A percentile compares a stretch with the other conserved stretches of the same genome.
Conservation (phyloP, 2,797 vertebrate genomes). For the Pangasius mekongensis region DNA sequence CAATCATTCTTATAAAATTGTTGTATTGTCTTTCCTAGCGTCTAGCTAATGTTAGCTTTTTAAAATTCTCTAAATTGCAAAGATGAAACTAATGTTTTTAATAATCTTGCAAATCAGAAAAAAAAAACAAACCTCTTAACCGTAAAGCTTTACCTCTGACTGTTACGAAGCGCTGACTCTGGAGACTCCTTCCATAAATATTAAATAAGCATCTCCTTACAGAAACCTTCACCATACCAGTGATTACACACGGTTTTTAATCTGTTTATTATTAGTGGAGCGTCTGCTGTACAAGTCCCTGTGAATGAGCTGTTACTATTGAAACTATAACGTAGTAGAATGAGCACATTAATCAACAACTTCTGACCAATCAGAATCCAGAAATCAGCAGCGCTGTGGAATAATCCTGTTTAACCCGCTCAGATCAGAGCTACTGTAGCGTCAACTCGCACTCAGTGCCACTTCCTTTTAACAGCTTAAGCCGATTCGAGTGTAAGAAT, state of each 20-base stretch:
- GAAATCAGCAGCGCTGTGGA: not conserved
- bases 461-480: not conserved
- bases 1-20: not conserved
- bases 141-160: not conserved
- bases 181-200: not conserved
- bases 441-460: not conserved
- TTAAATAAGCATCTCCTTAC: not conserved
- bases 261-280: not conserved
- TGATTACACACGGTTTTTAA: not conserved
- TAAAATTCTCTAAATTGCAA: not conserved
- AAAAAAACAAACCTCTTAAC: not conserved
- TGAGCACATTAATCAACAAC: not conserved
- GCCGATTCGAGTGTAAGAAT: too few relatives aligned
- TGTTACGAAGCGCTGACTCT: not conserved
- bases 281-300: not conserved
- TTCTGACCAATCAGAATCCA: not conserved
- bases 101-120: not conserved
- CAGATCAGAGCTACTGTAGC: not conserved
- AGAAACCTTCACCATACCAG: not conserved
- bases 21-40: not conserved
- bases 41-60: not conserved
- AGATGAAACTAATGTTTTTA: not conserved
- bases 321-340: not conserved
- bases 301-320: not conserved
- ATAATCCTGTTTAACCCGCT: not conserved